phyloP scores from a whole-genome alignment of 2,797 vertebrate genomes.

The Limosa lapponica region DNA sequence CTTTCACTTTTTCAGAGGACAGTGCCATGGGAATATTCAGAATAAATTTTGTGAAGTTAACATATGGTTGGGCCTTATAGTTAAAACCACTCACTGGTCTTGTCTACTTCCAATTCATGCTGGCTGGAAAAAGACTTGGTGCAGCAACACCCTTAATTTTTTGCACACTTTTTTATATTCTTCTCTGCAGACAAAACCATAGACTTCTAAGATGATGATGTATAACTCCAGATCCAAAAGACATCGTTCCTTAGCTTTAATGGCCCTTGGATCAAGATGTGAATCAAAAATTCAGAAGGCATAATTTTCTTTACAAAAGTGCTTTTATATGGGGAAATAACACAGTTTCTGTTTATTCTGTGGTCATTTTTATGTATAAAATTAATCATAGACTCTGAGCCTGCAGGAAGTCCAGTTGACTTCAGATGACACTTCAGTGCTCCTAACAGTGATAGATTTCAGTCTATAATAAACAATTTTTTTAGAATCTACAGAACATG shows the following conservation, averaged over 20 bases:
- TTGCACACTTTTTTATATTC: accelerated
- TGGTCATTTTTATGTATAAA: not conserved
- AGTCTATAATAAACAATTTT: not conserved
- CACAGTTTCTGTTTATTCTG: not conserved
- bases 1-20: not conserved
- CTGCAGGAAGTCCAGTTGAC: not conserved
- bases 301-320: not conserved
- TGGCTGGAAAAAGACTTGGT: not conserved
- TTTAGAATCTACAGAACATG: not conserved
- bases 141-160: not conserved
- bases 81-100: not conserved
- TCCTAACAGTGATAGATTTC: not conserved
- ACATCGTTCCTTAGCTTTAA: not conserved
- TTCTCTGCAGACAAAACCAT: not conserved
- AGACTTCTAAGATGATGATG: not conserved
- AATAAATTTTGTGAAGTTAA: not conserved
- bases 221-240: not conserved
- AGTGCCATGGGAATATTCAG: accelerated
- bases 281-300: not conserved
- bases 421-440: not conserved
- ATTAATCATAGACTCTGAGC: not conserved
- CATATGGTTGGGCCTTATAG: not conserved
- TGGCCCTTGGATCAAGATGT: not conserved
- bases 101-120: not conserved
- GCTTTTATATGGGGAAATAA: not conserved